These are phyloP conservation scores for Microplitis demolitor DNA, from an alignment of 1,140 invertebrate genomes.

Conservation along the genomic window DNA sequence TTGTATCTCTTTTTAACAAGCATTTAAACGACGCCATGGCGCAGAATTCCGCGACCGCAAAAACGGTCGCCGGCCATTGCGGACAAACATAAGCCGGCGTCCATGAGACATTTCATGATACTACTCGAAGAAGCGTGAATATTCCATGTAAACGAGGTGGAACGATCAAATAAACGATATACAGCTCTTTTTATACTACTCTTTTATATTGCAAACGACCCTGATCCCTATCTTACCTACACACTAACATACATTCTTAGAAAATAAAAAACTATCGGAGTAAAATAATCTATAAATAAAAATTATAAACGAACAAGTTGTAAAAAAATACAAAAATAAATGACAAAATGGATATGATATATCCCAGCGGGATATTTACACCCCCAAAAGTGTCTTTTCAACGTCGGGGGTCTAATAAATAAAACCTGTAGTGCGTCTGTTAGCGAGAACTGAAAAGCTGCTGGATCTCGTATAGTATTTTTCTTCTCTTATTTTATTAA, in stretches of 20 bases:
- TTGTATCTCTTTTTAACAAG: neutral
- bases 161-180: neutral
- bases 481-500: neutral
- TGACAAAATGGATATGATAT: constrained; percentile 7
- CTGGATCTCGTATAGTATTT: neutral
- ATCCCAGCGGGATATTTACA: constrained; percentile 15
- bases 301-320: neutral
- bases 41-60: constrained; percentile 22
- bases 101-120: neutral
- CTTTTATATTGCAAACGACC: neutral
- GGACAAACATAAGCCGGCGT: neutral
- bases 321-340: constrained; percentile 1
- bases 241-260: neutral
- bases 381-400: constrained; percentile 14
- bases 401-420: constrained; percentile 17
- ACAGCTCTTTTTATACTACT: neutral
- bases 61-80: constrained; percentile 2
- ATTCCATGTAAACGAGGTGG: constrained; percentile 6
- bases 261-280: neutral
- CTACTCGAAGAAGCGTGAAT: neutral
- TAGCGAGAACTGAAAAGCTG: constrained; percentile 6
- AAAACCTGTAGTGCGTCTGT: neutral
- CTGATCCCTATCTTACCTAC: neutral
- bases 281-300: neutral
- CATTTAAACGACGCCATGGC: constrained; percentile 8